Evolutionary conservation across 2,113 vertebrate genomes (phyloP).

Genomic region (Bombycilla garrulus): DNA sequence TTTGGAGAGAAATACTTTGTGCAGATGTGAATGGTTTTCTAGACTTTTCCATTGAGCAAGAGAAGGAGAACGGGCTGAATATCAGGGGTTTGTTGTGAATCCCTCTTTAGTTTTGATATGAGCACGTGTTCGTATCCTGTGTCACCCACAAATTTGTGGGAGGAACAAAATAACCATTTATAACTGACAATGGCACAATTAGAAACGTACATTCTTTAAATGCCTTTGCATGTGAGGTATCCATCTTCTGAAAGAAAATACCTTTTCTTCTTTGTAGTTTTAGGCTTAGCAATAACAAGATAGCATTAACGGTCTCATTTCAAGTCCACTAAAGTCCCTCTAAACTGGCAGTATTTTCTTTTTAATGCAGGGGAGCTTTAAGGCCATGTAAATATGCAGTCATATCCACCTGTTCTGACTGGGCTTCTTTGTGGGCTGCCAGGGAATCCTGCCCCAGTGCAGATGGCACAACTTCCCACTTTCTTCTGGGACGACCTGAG

Average conservation of each 20-base stretch:
- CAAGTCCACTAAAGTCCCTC: not conserved
- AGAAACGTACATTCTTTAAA: not conserved
- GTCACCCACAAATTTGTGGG: not conserved
- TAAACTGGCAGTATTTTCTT: not conserved
- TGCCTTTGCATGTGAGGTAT: not conserved
- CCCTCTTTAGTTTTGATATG: not conserved
- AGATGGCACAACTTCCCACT: rapidly evolving
- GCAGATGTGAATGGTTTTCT: not conserved
- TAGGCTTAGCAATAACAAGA: not conserved
- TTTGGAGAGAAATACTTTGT: not conserved
- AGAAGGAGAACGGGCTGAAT: not conserved
- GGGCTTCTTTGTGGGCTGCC: rapidly evolving
- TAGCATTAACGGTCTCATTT: not conserved
- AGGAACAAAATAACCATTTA: not conserved
- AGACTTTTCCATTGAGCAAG: rapidly evolving
- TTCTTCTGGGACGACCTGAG: not conserved
- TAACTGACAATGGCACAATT: not conserved
- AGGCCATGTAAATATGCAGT: rapidly evolving
- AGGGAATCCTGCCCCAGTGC: rapidly evolving
- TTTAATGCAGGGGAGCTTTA: not conserved
- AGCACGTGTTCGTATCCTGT: not conserved
- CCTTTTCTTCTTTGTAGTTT: not conserved
- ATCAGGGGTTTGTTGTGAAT: not conserved
- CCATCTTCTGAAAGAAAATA: not conserved
- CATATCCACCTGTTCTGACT: not conserved